These are phyloP conservation scores for Mormyrops attenuatus DNA, from an alignment of 2,797 vertebrate genomes.

Conservation along the genomic window DNA sequence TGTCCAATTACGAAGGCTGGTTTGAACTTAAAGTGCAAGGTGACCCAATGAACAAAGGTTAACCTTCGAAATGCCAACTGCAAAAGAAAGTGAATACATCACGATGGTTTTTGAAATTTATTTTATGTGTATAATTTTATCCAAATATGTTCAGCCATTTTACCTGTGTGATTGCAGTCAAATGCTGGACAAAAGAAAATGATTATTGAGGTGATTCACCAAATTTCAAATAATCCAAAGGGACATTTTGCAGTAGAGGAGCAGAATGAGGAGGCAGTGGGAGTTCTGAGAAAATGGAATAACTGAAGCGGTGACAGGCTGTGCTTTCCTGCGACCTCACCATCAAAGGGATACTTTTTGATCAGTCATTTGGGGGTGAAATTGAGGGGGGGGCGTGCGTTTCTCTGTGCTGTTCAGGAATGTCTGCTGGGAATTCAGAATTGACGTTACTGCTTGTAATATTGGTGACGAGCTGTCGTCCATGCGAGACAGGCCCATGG, in stretches of 20 bases:
- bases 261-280: background rate
- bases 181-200: background rate
- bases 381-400: background rate
- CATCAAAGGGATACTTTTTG: conserved; percentile 19
- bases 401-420: background rate
- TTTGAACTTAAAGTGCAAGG: background rate
- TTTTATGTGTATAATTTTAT: background rate
- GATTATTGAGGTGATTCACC: background rate
- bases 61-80: background rate
- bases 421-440: conserved; percentile 6
- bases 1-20: background rate
- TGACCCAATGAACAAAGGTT: too few relatives aligned
- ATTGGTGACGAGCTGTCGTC: background rate
- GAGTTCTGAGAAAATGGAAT: conserved; percentile 21
- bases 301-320: background rate
- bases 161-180: background rate
- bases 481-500: background rate
- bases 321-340: background rate
- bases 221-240: conserved; percentile 18
- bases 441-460: background rate
- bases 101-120: background rate
- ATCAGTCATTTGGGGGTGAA: conserved; percentile 15
- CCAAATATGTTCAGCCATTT: background rate
- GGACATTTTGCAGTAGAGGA: conserved; percentile 7
- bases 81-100: background rate